These are phyloP conservation scores for Tragelaphus eurycerus DNA, from an alignment of 2,797 vertebrate species.

Conservation along the genomic window DNA sequence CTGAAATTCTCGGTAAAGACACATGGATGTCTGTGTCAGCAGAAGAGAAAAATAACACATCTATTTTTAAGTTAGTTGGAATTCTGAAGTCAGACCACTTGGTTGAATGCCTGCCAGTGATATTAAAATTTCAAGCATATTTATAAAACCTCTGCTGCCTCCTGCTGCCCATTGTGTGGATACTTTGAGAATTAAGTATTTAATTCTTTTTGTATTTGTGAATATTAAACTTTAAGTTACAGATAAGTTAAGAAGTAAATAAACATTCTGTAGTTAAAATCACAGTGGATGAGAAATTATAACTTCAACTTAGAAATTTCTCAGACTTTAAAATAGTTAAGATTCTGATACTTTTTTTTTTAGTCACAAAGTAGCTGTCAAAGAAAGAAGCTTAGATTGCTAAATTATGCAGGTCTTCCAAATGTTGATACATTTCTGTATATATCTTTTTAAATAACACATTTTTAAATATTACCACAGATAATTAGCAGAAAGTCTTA, in stretches of 20 bases:
- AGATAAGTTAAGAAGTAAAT: background rate
- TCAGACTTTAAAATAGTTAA: background rate
- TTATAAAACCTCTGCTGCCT: conserved; percentile 82
- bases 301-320: background rate
- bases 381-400: background rate
- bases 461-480: background rate
- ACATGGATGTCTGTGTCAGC: conserved; percentile 89
- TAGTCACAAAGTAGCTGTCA: background rate
- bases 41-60: conserved; percentile 87
- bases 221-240: background rate
- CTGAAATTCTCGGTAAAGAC: conserved; percentile 81
- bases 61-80: conserved; percentile 93
- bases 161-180: conserved; percentile 74
- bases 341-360: background rate
- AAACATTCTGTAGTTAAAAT: background rate
- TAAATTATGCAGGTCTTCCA: conserved; percentile 23
- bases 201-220: background rate
- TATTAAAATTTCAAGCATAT: background rate
- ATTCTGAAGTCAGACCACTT: conserved; percentile 80
- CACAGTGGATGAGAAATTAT: background rate
- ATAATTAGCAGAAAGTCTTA: background rate
- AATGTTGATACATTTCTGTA: background rate
- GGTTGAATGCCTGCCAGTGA: conserved; percentile 64
- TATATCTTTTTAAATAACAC: background rate
- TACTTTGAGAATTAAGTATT: background rate